Evolutionary conservation across 2,888 invertebrate species (phyloP).

Genomic region (Lasioglossum vierecki): DNA sequence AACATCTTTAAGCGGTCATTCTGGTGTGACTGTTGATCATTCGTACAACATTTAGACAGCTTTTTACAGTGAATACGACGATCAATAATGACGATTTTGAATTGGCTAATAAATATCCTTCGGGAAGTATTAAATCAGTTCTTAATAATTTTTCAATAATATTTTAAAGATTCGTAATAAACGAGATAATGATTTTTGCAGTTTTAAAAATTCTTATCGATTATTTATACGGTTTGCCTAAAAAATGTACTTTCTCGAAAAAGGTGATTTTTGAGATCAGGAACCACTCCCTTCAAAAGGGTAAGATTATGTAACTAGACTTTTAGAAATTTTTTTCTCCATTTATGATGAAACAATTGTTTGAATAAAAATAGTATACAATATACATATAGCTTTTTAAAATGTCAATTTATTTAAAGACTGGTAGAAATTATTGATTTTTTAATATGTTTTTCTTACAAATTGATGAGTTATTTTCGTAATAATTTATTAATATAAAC

Average conservation of each 20-base stretch:
- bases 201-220: too few relatives aligned
- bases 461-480: neutral
- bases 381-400: neutral
- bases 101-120: neutral
- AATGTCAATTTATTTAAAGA: neutral
- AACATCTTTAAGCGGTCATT: constrained; percentile 12
- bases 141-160: too few relatives aligned
- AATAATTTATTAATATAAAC: neutral
- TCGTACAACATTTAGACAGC: neutral
- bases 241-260: too few relatives aligned
- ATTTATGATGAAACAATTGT: too few relatives aligned
- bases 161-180: too few relatives aligned
- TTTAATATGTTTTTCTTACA: neutral
- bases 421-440: neutral
- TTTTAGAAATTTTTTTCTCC: too few relatives aligned
- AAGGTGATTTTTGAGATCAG: too few relatives aligned
- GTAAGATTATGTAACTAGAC: too few relatives aligned
- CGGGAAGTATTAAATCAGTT: neutral
- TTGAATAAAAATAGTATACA: too few relatives aligned
- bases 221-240: too few relatives aligned
- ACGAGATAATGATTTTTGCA: too few relatives aligned
- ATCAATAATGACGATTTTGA: neutral
- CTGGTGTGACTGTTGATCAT: neutral
- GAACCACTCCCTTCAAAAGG: too few relatives aligned
- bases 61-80: neutral